Conservation (phyloP, 2,888 invertebrate species). For the Leucania comma region DNA sequence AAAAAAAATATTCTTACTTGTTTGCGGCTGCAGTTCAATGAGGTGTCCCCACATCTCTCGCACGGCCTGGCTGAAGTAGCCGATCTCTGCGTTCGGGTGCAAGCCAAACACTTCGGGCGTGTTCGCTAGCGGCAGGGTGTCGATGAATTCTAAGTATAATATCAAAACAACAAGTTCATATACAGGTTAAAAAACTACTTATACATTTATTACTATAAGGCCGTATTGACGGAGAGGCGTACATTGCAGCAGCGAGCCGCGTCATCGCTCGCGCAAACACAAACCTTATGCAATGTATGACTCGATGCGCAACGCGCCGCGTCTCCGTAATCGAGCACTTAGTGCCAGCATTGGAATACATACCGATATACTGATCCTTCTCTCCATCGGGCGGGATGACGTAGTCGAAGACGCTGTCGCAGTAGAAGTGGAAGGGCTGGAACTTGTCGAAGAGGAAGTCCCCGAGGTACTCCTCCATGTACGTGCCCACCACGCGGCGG, state of each 20-base stretch:
- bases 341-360: too few species aligned
- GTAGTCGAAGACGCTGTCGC: conserved; percentile 94
- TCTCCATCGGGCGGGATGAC: conserved; percentile 93
- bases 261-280: too few species aligned
- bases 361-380: conserved; percentile 94
- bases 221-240: too few species aligned
- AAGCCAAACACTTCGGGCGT: conserved; percentile 98
- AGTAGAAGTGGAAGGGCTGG: conserved; percentile 97
- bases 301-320: too few species aligned
- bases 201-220: too few species aligned
- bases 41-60: conserved; percentile 96
- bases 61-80: conserved; percentile 97
- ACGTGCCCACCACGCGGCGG: conserved; percentile 95
- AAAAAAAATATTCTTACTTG: conserved; percentile 89
- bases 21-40: conserved; percentile 97
- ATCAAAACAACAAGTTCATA: neutral
- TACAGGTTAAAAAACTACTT: too few species aligned
- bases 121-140: conserved; percentile 95
- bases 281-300: too few species aligned
- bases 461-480: conserved; percentile 98
- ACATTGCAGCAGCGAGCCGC: too few species aligned
- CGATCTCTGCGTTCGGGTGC: conserved; percentile 98
- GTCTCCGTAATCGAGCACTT: too few species aligned
- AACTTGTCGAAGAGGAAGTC: conserved; percentile 98
- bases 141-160: conserved; percentile 92